phyloP scores from a whole-genome alignment of 2,797 vertebrate species.

The Carcharodon carcharias region DNA sequence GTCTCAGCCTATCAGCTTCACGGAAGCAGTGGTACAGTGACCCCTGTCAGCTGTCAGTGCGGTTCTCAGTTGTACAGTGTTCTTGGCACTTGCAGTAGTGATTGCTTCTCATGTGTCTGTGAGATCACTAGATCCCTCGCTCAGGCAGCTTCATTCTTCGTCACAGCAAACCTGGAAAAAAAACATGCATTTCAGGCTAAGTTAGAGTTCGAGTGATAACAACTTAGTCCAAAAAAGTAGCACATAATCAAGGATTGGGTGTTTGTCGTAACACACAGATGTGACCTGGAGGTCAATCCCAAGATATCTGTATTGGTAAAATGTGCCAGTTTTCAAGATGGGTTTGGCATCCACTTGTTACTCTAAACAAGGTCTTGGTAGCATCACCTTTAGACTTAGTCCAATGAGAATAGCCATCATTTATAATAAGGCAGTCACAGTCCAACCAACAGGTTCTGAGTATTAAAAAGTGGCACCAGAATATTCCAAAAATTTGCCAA shows the following conservation, averaged over 20 bases:
- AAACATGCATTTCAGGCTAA: slow-evolving; percentile 39
- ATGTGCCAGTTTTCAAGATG: neutral
- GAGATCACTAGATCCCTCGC: slow-evolving; percentile 44
- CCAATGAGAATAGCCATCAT: neutral
- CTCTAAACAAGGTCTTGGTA: neutral
- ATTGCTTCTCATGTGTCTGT: slow-evolving; percentile 59
- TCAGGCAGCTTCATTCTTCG: slow-evolving; percentile 74
- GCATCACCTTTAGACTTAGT: neutral
- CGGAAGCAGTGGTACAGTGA: slow-evolving; percentile 75
- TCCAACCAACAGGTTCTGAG: neutral
- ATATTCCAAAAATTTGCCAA: neutral
- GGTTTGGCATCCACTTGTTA: neutral
- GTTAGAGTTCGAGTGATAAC: neutral
- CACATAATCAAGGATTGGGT: neutral
- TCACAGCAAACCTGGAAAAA: slow-evolving; percentile 88
- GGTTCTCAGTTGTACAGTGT: slow-evolving; percentile 49
- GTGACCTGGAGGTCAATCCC: neutral
- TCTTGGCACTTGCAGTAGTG: slow-evolving; percentile 85
- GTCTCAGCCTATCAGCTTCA: slow-evolving; percentile 49
- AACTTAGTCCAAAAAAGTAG: neutral
- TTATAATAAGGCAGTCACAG: neutral
- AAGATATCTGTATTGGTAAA: neutral
- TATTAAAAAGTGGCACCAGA: neutral
- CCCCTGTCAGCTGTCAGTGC: slow-evolving; percentile 53
- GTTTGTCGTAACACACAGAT: neutral